Percentiles rank a stretch among this genome's conserved stretches.
Evolutionary conservation across 2,888 invertebrate genomes (phyloP).

Genomic region (Ashinkailepas kermadecensis): DNA sequence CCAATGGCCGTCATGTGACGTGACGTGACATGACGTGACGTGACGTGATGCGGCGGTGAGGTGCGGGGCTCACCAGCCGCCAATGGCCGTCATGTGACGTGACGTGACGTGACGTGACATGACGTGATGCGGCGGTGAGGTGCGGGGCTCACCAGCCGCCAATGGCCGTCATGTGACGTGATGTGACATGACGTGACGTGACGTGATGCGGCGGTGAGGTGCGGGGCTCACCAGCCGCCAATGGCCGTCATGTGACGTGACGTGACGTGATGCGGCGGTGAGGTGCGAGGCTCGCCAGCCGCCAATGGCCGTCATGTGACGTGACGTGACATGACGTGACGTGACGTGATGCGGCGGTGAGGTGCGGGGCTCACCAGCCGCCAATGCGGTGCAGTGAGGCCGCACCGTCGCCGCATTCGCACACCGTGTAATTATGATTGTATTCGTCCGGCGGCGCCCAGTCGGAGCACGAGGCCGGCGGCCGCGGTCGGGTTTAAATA

Average conservation of each 20-base stretch:
- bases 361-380: background rate
- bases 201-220: background rate
- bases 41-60: background rate
- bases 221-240: background rate
- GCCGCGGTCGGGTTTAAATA: conserved; percentile 4
- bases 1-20: background rate
- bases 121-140: background rate
- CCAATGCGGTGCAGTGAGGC: no score
- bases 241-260: background rate
- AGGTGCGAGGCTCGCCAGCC: background rate
- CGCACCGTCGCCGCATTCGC: background rate
- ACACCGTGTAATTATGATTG: conserved; percentile 1
- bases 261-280: background rate
- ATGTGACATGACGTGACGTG: background rate
- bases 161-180: background rate
- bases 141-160: background rate
- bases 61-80: background rate
- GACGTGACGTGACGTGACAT: background rate
- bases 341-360: background rate
- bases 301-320: background rate
- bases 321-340: background rate
- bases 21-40: background rate
- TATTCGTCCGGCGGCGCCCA: background rate
- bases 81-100: background rate
- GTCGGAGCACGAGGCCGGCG: background rate